Conservation (phyloP, 2,888 invertebrate species). For the Epinotia brunnichana region DNA sequence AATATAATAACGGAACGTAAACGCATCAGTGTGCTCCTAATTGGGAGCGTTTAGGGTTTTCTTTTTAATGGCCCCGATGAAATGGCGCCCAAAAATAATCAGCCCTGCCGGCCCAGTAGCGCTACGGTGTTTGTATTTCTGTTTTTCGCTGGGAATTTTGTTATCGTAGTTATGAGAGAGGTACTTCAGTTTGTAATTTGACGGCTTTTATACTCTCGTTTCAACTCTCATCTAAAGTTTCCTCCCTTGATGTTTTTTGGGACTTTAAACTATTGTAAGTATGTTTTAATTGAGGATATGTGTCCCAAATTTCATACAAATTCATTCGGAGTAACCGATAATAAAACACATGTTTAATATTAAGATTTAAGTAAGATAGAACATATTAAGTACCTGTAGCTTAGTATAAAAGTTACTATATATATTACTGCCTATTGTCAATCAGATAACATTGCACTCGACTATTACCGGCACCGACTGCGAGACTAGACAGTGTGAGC, state of each 20-base stretch:
- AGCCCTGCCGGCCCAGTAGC: background rate
- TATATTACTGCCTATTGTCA: background rate
- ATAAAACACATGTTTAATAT: too few relatives aligned
- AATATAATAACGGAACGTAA: slow-evolving; percentile 28
- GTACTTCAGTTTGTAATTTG: too few relatives aligned
- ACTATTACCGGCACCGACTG: background rate
- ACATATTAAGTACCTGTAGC: too few relatives aligned
- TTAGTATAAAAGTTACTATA: too few relatives aligned
- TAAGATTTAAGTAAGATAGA: too few relatives aligned
- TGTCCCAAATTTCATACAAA: too few relatives aligned
- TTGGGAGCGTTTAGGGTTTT: slow-evolving; percentile 24
- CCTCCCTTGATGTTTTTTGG: too few relatives aligned
- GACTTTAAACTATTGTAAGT: too few relatives aligned
- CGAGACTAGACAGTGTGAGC: slow-evolving; percentile 1
- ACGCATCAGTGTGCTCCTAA: slow-evolving; percentile 26
- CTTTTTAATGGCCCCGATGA: slow-evolving; percentile 15
- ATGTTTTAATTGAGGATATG: too few relatives aligned
- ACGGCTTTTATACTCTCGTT: too few relatives aligned
- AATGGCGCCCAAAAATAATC: background rate
- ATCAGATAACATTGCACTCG: background rate
- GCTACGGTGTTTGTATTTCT: background rate
- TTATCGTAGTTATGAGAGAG: background rate
- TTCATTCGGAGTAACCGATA: too few relatives aligned
- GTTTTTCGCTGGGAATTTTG: background rate
- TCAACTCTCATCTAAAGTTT: too few relatives aligned